A percentile compares a stretch with the other conserved stretches of the same genome.
phyloP scores from a whole-genome alignment of 2,113 vertebrate genomes.

The Mormyrus lacerda region DNA sequence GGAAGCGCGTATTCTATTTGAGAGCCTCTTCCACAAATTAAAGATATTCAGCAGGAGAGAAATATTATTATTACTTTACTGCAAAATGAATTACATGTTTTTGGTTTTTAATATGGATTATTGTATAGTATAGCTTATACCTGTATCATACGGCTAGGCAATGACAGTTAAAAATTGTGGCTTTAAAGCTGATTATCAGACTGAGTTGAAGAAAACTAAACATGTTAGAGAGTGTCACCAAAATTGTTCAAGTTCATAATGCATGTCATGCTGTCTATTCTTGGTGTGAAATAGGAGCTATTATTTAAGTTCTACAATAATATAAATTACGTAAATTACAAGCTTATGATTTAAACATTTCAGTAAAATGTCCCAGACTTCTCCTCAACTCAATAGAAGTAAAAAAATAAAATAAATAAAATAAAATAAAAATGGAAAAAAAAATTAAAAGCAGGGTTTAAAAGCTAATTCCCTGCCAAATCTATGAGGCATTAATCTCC shows the following conservation, averaged over 20 bases:
- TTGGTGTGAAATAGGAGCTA: background rate
- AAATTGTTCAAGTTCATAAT: slow-evolving; percentile 47
- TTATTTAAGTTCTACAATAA: background rate
- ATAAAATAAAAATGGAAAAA: background rate
- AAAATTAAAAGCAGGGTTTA: slow-evolving; percentile 14
- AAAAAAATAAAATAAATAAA: no score
- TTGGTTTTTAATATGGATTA: background rate
- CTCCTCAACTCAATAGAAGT: slow-evolving; percentile 28
- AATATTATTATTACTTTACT: background rate
- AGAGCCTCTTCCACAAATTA: slow-evolving; percentile 23
- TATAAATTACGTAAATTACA: background rate
- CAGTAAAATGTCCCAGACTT: background rate
- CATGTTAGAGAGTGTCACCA: background rate
- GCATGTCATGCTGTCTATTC: slow-evolving; percentile 4
- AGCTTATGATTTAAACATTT: background rate
- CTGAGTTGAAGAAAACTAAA: background rate
- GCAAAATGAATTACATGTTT: background rate
- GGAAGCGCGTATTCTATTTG: slow-evolving; percentile 25
- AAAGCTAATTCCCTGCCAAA: slow-evolving; percentile 38
- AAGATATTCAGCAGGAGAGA: slow-evolving; percentile 13
- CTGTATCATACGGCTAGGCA: slow-evolving; percentile 16
- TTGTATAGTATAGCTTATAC: slow-evolving; percentile 13
- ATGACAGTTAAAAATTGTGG: background rate
- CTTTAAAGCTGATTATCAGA: background rate
- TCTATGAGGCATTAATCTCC: slow-evolving; percentile 57